phyloP scores from a whole-genome alignment of 2,888 invertebrate genomes.

The Craniophora ligustri region DNA sequence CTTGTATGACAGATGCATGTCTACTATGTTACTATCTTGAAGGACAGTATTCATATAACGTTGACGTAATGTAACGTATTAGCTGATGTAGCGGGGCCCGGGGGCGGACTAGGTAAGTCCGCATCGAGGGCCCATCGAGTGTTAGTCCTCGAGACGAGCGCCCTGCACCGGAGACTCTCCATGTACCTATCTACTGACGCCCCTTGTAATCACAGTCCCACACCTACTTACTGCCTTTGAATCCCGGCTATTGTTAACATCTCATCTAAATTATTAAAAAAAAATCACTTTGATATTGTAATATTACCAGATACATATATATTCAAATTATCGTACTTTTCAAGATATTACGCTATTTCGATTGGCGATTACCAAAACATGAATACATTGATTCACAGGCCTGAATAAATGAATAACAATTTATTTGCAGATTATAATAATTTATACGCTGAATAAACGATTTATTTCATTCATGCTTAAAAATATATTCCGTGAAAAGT shows the following conservation, averaged over 20 bases:
- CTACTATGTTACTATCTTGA: conserved; percentile 19
- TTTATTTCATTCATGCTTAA: conserved; percentile 32
- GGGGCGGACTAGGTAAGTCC: conserved; percentile 58
- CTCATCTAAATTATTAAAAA: conserved; percentile 54
- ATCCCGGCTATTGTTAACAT: conserved; percentile 62
- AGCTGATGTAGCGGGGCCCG: conserved; percentile 54
- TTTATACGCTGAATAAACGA: conserved; percentile 33
- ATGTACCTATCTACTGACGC: conserved; percentile 54
- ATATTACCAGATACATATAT: conserved; percentile 34
- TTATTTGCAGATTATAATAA: conserved; percentile 42
- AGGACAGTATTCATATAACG: conserved; percentile 32
- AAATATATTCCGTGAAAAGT: conserved; percentile 14
- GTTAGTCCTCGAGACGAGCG: conserved; percentile 79
- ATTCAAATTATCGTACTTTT: conserved; percentile 33
- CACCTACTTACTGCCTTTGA: conserved; percentile 59
- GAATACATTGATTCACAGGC: conserved; percentile 40
- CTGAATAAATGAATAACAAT: conserved; percentile 55
- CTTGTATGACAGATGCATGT: too few relatives aligned
- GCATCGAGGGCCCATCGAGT: conserved; percentile 73
- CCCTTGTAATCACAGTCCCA: conserved; percentile 62
- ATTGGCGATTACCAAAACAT: conserved; percentile 48
- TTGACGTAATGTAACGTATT: conserved; percentile 53
- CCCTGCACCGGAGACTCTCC: conserved; percentile 74
- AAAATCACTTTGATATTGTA: conserved; percentile 65
- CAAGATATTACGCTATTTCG: conserved; percentile 32